Evolutionary conservation across 23 tunicate genomes (phyloP).

Genomic region (Oikopleura vanhoeffeni): DNA sequence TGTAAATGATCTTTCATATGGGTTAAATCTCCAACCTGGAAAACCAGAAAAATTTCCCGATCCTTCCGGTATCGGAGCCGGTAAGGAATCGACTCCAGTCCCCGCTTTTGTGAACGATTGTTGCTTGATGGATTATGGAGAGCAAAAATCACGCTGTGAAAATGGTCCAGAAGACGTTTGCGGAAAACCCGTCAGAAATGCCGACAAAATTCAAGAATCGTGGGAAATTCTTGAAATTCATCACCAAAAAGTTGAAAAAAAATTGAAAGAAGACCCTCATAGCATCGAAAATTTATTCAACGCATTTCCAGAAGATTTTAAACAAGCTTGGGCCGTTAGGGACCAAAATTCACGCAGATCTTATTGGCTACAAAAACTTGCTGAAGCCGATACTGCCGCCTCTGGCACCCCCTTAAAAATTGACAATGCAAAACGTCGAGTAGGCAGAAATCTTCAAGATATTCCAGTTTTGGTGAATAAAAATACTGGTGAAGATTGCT

Average conservation of each 20-base stretch:
- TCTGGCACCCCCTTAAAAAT: neutral
- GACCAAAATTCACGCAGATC: neutral
- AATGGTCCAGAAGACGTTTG: neutral
- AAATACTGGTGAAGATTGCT: neutral
- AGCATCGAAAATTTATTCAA: neutral
- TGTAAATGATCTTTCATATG: neutral
- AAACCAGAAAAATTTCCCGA: neutral
- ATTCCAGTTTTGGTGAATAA: neutral
- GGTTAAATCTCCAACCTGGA: neutral
- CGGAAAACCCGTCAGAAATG: neutral
- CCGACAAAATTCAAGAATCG: neutral
- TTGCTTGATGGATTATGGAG: neutral
- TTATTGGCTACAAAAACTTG: neutral
- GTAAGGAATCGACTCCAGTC: slow-evolving; percentile 10
- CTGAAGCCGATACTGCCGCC: neutral
- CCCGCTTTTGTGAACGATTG: slow-evolving; percentile 8
- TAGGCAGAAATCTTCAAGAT: neutral
- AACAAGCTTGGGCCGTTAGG: neutral
- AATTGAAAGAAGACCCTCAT: neutral
- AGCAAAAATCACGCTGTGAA: neutral
- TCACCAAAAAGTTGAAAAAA: neutral
- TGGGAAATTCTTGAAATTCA: neutral
- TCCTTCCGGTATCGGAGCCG: neutral
- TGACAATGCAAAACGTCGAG: neutral
- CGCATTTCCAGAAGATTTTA: slow-evolving; percentile 4